These are phyloP conservation scores for Sminthurinus aureus DNA, from an alignment of 2,888 invertebrate species.

Conservation along the genomic window DNA sequence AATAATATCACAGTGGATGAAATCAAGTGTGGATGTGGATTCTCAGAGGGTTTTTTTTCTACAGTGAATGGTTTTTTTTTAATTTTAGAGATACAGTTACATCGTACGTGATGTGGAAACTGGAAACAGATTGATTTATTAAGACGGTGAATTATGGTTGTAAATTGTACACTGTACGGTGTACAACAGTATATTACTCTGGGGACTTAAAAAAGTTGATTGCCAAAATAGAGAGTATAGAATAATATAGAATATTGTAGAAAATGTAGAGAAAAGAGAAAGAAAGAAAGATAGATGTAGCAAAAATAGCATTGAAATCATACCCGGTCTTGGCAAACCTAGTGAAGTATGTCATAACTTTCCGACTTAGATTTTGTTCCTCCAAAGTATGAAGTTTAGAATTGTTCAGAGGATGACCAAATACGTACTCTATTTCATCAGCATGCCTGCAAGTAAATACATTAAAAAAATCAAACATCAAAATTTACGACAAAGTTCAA, in stretches of 20 bases:
- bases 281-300: constrained; percentile 12
- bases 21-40: too few species aligned
- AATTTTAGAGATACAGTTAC: too few species aligned
- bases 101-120: not conserved
- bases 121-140: not conserved
- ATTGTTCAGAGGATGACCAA: constrained; percentile 92
- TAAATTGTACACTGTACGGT: not conserved
- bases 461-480: too few species aligned
- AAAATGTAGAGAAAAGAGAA: not conserved
- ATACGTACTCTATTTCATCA: constrained; percentile 97
- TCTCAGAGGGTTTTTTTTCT: too few species aligned
- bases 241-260: constrained; percentile 2
- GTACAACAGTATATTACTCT: not conserved
- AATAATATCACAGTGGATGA: too few species aligned
- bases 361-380: constrained; percentile 85
- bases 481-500: too few species aligned
- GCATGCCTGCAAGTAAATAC: constrained; percentile 61
- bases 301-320: constrained; percentile 62
- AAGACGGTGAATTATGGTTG: not conserved
- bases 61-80: not conserved
- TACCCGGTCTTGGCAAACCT: constrained; percentile 95
- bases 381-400: constrained; percentile 80
- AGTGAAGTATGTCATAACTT: constrained; percentile 92
- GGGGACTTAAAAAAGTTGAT: constrained; percentile 10
- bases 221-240: constrained; percentile 10